Base-by-base conservation (phyloP, 2,888 invertebrate genomes). In the Sesia bembeciformis region DNA sequence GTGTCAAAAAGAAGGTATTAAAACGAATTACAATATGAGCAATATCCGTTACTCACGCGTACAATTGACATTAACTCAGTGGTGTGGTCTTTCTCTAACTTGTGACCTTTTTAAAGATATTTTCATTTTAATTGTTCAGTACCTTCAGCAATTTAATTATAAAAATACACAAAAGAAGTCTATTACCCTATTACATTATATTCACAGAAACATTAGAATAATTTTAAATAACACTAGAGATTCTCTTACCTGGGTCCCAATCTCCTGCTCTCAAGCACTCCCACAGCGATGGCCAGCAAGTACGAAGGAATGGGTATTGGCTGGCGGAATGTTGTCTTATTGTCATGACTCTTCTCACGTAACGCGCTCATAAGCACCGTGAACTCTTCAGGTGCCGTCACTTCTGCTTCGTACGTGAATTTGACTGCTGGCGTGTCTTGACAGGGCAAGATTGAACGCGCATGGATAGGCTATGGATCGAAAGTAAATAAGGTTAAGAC, bases 371-470 rank as follows among this genome's bases (percentile, higher is more conserved):
- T 97, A 23, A 98, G 83, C 0, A 95, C 96, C 0, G 93, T 94
- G 62, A 97, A 90, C 58, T 93, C 93, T 5, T 84, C 81, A 0
- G 96, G 95, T 23, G 95, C 95, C 1, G 92, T 91, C 53, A 98
- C 77, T 75, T 90, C 78, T 4, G 96, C 96, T 54, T 92, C 90
- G 75, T 97, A 98, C 0, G 95, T 94, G 63, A 94, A 93, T 84
- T 98, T 98, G 0, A 97, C 95, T 0, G 93, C 92, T 0, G 98
- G 98, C 0, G 97, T 94, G 87, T 98, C 97, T 87, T 98, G 98
- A 71, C 97, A 98, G 0, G 98, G 98, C 3, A 97, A 66, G 62
- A 98, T 92, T 3, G 97, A 96, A 51, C 98, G 92, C 0, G 96
- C 96, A 84, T 97, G 96, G 62, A 97, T 97, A 3, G 96, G 94